Percentiles rank a stretch among this genome's conserved stretches.
Evolutionary conservation across 1,140 invertebrate genomes (phyloP).

Genomic region (Eurosta solidaginis): DNA sequence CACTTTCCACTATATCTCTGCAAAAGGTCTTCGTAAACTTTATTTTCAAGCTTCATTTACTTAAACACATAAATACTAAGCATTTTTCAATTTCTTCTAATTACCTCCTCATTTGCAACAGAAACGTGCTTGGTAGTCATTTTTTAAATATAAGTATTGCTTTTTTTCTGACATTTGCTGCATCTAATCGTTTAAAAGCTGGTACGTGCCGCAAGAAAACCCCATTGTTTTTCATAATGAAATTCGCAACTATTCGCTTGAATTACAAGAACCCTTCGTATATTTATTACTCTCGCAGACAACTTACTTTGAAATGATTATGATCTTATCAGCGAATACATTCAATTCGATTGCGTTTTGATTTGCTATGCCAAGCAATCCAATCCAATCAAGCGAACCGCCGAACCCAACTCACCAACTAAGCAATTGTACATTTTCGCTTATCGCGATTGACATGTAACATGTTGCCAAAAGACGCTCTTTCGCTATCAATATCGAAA

Average conservation of each 20-base stretch:
- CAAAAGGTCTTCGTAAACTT: not conserved
- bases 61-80: too few relatives aligned
- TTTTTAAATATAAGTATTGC: not conserved
- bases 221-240: not conserved
- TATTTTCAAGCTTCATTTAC: not conserved
- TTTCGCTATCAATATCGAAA: too few relatives aligned
- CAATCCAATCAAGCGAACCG: not conserved
- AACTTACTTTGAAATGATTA: not conserved
- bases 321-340: conserved; percentile 1
- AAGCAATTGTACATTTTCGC: not conserved
- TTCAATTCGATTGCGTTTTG: conserved; percentile 9
- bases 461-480: too few relatives aligned
- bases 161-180: not conserved
- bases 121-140: not conserved
- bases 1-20: not conserved
- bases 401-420: not conserved
- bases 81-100: not conserved
- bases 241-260: not conserved
- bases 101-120: not conserved
- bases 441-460: not conserved
- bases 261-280: not conserved
- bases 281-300: not conserved
- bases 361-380: not conserved
- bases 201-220: not conserved
- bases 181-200: not conserved